Conservation (phyloP, 2,797 vertebrate genomes). For the Furcifer pardalis region DNA sequence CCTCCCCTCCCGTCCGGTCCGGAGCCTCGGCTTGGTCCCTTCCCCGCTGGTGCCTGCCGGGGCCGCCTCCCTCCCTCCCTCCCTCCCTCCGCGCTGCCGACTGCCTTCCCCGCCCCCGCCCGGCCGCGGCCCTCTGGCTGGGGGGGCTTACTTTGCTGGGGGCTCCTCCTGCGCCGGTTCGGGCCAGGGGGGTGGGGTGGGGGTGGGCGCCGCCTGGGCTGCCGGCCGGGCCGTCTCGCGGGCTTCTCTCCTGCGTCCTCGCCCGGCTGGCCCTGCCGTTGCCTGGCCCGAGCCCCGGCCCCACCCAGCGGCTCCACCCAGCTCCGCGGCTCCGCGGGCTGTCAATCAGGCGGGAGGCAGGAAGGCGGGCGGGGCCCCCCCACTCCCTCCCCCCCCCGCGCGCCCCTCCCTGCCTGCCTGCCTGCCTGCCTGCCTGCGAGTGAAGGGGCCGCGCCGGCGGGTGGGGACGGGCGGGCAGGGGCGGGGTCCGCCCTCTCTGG, state of each 20-base stretch:
- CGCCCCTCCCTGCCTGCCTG: background rate
- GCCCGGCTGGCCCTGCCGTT: constrained; percentile 72
- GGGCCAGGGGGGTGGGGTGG: background rate
- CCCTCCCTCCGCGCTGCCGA: background rate
- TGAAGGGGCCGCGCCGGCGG: constrained; percentile 13
- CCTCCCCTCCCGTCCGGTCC: too few relatives aligned
- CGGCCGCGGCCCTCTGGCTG: too few relatives aligned
- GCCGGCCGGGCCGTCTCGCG: constrained; percentile 5
- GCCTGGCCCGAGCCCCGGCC: constrained; percentile 88
- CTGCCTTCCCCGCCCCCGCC: background rate
- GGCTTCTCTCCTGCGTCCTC: constrained; percentile 74
- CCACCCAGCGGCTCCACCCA: constrained; percentile 94
- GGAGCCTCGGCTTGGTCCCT: too few relatives aligned
- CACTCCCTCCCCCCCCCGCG: background rate
- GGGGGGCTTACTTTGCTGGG: constrained; percentile 2
- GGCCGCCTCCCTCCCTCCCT: constrained; percentile 20
- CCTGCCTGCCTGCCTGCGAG: constrained; percentile 33
- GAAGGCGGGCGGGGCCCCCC: too few relatives aligned
- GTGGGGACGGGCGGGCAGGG: constrained; percentile 21
- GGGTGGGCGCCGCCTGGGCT: constrained; percentile 31
- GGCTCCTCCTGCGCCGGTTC: background rate
- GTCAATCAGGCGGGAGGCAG: constrained; percentile 68
- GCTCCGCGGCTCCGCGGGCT: constrained; percentile 71
- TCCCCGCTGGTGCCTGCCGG: background rate
- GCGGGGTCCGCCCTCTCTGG: background rate